Evolutionary conservation across 2,888 invertebrate species (phyloP), one percentile per base, ranked within the genome.

Genomic region (Hartigia nigra): DNA sequence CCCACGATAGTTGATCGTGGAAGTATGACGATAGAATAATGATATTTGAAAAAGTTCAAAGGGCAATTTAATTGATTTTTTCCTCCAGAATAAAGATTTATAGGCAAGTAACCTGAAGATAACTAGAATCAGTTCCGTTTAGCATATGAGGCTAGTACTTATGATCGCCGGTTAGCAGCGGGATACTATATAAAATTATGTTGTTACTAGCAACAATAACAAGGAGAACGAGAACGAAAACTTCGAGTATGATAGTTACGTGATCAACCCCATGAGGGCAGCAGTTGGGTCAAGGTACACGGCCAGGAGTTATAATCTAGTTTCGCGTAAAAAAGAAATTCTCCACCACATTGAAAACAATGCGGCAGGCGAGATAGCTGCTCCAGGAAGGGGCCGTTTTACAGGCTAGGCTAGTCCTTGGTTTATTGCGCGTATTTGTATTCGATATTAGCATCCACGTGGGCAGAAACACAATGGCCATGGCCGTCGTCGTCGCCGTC

Each of bases 401-500:
- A 39, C 79, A 82, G 78, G 77, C 83, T 81, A 81, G 80, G 78
- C 74, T 80, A 78, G 82, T 78, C 72, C 72, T 79, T 86, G 84
- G 84, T 87, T 87, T 87, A 87, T 86, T 86, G 86, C 84, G 82
- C 81, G 84, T 86, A 87, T 86, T 86, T 85, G 86, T 84, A 85
- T 85, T 86, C 84, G 85, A 88, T 87, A 88, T 88, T 88, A 88
- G 85, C 85, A 86, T 87, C 86, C 84, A 88, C 88, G 89, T 89
- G 88, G 88, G 89, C 84, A 85, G 87, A 85, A 85, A 88, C 86
- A 88, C 88, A 89, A 89, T 88, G 83, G 88, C 83, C 82, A 80
- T 82, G 81, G 32, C 31, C 72, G 72, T 72, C 82, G 77, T 81
- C 85, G 85, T 86, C 85, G 85, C 86, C 85, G 78, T 76, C 77